A percentile compares a stretch with the other conserved stretches of the same genome.
Conservation (phyloP, 2,797 vertebrate species). For the Botia kubotai region DNA sequence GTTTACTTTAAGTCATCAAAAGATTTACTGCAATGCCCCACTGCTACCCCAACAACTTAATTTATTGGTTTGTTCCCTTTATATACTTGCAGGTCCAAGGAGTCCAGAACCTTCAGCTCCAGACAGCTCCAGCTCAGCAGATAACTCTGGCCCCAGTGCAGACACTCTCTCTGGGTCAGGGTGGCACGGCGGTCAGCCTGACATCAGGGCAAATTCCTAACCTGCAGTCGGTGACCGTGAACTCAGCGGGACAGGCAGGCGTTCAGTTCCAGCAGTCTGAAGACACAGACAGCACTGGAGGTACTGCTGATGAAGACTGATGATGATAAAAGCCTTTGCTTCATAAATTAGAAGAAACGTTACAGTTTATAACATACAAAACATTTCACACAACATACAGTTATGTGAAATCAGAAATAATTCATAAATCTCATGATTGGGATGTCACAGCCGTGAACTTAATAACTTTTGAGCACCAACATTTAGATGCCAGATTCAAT, state of each 20-base stretch:
- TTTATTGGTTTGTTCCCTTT: background rate
- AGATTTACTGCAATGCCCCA: background rate
- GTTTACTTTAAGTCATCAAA: too few species aligned
- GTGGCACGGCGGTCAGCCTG: slow-evolving; percentile 86
- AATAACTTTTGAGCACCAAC: background rate
- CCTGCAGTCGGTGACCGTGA: slow-evolving; percentile 97
- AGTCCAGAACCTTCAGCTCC: slow-evolving; percentile 98
- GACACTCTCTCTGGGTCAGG: slow-evolving; percentile 93
- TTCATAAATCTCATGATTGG: background rate
- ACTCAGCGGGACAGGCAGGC: slow-evolving; percentile 87
- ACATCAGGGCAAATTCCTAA: slow-evolving; percentile 94
- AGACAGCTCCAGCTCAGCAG: slow-evolving; percentile 92
- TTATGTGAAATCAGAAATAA: background rate
- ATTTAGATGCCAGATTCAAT: background rate
- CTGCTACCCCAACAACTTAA: background rate
- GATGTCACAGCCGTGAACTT: background rate
- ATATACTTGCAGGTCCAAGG: slow-evolving; percentile 84
- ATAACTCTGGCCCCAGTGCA: slow-evolving; percentile 97
- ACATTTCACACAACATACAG: too few species aligned
- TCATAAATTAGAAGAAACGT: background rate
- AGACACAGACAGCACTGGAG: slow-evolving; percentile 86
- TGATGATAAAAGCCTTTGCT: background rate
- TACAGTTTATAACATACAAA: too few species aligned
- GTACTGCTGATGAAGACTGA: slow-evolving; percentile 70
- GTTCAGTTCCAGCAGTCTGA: slow-evolving; percentile 91